Evolutionary conservation across 2,888 invertebrate genomes (phyloP), one percentile per base, ranked within the genome.

Genomic region (Automeris io): DNA sequence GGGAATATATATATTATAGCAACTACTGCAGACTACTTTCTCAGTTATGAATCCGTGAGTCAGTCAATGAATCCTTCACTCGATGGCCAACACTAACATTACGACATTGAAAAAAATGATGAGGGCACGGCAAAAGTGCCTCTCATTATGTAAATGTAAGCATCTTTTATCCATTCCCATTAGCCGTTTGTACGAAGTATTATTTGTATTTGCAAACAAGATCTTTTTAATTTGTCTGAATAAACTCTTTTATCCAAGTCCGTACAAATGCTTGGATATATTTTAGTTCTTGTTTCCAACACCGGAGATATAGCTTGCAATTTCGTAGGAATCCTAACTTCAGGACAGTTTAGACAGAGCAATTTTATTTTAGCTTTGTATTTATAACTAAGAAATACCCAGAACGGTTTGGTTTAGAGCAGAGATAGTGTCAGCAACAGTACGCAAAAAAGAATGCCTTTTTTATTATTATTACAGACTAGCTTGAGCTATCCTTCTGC

Each of bases 121-220:
- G 61, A 69, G 58, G 54, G 49, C 51, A 45, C 43, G 44, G 44
- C 57, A 56, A 63, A 70, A 74, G 63, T 66, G 58, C 51, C 61
- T 45, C 63, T 72, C 75, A 69, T 78, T 79, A 78, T 76, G 75
- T 61, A 77, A 79, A 79, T 78, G 70, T 71, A 64, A 69, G 69
- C 66, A 70, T 76, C 65, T 73, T 72, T 73, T 77, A 76, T 78
- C 69, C 65, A 59, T 64, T 57, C 57, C 66, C 61, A 70, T 72
- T 76, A 71, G 68, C 60, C 57, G 58, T 59, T 60, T 61, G 64
- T 63, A 61, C 60, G 60, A 67, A 66, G 64, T 69, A 74, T 71
- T 70, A 74, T 74, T 71, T 73, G 70, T 72, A 70, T 74, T 73
- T 70, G 61, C 64, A 62, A 75, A 68, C 73, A 67, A 54, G 62